Evolutionary conservation across 1,140 invertebrate species (phyloP).

Genomic region (Lepidotrigona ventralis): DNA sequence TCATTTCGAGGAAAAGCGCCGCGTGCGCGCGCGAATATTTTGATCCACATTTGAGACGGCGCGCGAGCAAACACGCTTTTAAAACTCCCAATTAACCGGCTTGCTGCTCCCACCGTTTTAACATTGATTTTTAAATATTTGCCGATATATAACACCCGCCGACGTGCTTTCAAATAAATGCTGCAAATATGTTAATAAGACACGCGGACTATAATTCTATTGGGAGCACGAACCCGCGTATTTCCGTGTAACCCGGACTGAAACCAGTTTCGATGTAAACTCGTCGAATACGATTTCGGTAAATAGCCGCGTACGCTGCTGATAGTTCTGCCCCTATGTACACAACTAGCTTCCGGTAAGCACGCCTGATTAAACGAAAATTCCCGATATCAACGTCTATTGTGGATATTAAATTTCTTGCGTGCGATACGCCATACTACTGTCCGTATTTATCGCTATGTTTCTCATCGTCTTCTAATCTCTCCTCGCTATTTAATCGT

Average conservation of each 20-base stretch:
- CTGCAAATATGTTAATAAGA: constrained; percentile 44
- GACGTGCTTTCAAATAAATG: constrained; percentile 19
- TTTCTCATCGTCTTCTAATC: neutral
- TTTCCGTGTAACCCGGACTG: constrained; percentile 39
- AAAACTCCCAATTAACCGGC: constrained; percentile 1
- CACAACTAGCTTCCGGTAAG: constrained; percentile 58
- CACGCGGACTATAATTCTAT: constrained; percentile 42
- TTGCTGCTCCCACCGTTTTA: neutral
- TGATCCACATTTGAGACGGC: neutral
- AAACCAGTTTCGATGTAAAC: constrained; percentile 58
- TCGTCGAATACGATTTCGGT: constrained; percentile 60
- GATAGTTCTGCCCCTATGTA: constrained; percentile 50
- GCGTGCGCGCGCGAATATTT: neutral
- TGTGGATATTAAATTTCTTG: constrained; percentile 37
- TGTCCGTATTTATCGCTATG: neutral
- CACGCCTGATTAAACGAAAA: constrained; percentile 55
- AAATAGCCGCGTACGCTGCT: constrained; percentile 53
- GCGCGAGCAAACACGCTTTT: constrained; percentile 23
- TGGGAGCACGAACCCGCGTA: constrained; percentile 11
- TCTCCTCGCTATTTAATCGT: too few relatives aligned
- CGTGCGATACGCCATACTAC: neutral
- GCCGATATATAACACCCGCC: constrained; percentile 19
- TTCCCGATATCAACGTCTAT: constrained; percentile 55
- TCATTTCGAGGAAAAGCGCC: neutral
- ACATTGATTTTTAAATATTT: constrained; percentile 51